These are phyloP conservation scores for Eueremaeus valkanovi DNA, from an alignment of 2,888 invertebrate species.

Conservation along the genomic window DNA sequence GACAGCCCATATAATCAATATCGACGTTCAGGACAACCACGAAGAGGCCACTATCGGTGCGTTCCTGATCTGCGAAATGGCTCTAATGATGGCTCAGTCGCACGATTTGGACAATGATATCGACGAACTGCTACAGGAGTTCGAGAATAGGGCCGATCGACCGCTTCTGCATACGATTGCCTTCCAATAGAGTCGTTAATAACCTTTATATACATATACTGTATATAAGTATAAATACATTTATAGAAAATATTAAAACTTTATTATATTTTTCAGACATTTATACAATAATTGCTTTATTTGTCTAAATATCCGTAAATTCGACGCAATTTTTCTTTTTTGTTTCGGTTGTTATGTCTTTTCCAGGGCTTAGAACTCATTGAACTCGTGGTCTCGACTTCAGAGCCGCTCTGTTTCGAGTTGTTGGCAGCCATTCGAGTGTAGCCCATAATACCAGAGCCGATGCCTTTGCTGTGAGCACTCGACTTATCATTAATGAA, in stretches of 20 bases:
- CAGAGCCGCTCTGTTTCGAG: conserved; percentile 23
- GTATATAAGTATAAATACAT: not conserved
- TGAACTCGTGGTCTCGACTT: conserved; percentile 63
- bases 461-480: conserved; percentile 55
- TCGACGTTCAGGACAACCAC: conserved; percentile 98
- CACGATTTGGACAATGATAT: conserved; percentile 96
- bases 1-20: conserved; percentile 92
- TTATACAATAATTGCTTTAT: conserved; percentile 16
- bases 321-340: conserved; percentile 83
- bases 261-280: no score
- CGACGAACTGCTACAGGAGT: conserved; percentile 89
- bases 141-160: conserved; percentile 75
- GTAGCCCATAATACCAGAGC: conserved; percentile 24
- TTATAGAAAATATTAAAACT: no score
- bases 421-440: conserved; percentile 26
- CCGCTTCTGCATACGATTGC: conserved; percentile 87
- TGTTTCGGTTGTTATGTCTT: conserved; percentile 69
- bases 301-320: conserved; percentile 56
- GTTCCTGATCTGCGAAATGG: conserved; percentile 93
- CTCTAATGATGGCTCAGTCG: conserved; percentile 78
- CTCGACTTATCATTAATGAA: conserved; percentile 53
- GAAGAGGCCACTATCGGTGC: conserved; percentile 99
- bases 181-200: conserved; percentile 69
- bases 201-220: not conserved
- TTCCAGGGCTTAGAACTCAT: conserved; percentile 63